A percentile compares a stretch with the other conserved stretches of the same genome.
Evolutionary conservation across 2,797 vertebrate genomes (phyloP).

Genomic region (Gila robusta): DNA sequence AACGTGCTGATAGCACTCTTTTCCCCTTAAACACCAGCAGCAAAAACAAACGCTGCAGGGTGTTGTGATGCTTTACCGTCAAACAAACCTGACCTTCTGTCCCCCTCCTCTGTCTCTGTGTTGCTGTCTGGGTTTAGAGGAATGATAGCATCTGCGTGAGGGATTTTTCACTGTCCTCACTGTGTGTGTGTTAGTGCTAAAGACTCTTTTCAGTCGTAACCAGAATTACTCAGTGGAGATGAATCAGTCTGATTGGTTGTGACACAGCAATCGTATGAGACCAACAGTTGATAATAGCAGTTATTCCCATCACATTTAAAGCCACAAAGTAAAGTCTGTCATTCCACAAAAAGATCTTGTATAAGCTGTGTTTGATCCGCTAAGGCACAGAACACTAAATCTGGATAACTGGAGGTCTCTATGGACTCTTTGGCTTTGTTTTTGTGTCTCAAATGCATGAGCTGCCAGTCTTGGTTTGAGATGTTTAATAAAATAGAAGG

Average conservation of each 20-base stretch:
- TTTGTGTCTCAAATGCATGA: slow-evolving; percentile 3
- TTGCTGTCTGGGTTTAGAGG: slow-evolving; percentile 36
- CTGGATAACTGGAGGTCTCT: slow-evolving; percentile 9
- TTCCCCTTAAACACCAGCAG: slow-evolving; percentile 57
- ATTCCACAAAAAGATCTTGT: not conserved
- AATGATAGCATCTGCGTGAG: slow-evolving; percentile 3
- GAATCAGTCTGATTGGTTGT: not conserved
- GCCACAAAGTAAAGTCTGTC: slow-evolving; percentile 7
- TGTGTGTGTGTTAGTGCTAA: slow-evolving; percentile 17
- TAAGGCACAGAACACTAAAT: not conserved
- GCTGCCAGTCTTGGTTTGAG: not conserved
- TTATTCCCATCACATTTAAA: slow-evolving; percentile 19
- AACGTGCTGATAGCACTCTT: slow-evolving; percentile 51
- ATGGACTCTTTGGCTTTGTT: slow-evolving; percentile 1
- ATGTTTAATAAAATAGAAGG: slow-evolving; percentile 1
- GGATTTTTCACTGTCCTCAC: slow-evolving; percentile 29
- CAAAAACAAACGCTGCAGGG: slow-evolving; percentile 62
- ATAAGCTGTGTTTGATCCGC: not conserved
- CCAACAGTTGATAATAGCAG: not conserved
- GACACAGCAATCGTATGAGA: slow-evolving; percentile 15
- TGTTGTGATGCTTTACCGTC: slow-evolving; percentile 62
- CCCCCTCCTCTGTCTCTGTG: slow-evolving; percentile 46
- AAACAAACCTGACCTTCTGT: slow-evolving; percentile 63
- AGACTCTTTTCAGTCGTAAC: not conserved
- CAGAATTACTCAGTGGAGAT: slow-evolving; percentile 28